A percentile compares a stretch with the other conserved stretches of the same genome.
Conservation (phyloP, 2,888 invertebrate species). For the Ophonus ardosiacus region DNA sequence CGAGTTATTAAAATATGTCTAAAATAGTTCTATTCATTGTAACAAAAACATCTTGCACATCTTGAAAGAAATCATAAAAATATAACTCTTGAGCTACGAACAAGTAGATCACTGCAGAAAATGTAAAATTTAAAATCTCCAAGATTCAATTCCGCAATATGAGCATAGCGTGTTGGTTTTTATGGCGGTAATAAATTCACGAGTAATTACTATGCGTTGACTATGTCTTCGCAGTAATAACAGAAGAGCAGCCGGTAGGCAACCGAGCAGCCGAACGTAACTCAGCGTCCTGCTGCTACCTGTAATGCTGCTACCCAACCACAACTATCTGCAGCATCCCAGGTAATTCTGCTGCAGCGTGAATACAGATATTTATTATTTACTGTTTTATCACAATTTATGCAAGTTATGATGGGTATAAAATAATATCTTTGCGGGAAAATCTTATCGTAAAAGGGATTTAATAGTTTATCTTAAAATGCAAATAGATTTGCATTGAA, state of each 20-base stretch:
- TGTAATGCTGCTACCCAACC: not conserved
- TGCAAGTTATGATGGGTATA: no score
- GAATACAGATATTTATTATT: no score
- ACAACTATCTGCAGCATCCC: slow-evolving; percentile 1
- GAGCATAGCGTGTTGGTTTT: slow-evolving; percentile 36
- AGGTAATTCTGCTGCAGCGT: slow-evolving; percentile 1
- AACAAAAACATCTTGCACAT: not conserved
- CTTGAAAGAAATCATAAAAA: not conserved
- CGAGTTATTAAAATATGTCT: no score
- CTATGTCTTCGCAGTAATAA: slow-evolving; percentile 49
- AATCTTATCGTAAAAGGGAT: no score
- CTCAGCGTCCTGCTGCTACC: slow-evolving; percentile 1
- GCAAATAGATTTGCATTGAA: no score
- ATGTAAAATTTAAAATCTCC: not conserved
- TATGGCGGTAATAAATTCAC: slow-evolving; percentile 52
- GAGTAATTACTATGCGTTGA: slow-evolving; percentile 56
- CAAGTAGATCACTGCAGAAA: not conserved
- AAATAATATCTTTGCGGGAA: no score
- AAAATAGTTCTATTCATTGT: no score
- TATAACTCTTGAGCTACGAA: not conserved
- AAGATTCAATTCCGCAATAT: slow-evolving; percentile 10
- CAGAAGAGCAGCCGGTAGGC: not conserved
- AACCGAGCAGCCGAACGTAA: not conserved
- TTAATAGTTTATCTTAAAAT: no score
- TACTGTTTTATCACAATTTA: no score